Evolutionary conservation across 2,888 invertebrate genomes (phyloP).

Genomic region (Lasioglossum villosulum): DNA sequence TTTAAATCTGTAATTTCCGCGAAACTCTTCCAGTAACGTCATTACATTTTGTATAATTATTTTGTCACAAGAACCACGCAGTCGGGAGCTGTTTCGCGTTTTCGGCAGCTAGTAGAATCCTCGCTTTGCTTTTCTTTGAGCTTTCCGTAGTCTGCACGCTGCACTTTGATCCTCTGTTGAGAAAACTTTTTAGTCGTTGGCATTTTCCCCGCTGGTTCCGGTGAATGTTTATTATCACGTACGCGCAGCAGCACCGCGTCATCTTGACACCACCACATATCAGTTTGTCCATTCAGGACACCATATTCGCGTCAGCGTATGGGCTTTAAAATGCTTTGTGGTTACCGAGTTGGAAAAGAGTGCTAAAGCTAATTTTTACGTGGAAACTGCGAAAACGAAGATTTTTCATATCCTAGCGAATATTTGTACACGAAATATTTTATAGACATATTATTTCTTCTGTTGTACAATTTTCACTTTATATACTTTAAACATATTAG

Average conservation of each 20-base stretch:
- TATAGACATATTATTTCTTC: neutral
- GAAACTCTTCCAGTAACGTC: neutral
- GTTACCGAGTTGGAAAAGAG: neutral
- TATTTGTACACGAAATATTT: neutral
- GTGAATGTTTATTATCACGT: slow-evolving; percentile 58
- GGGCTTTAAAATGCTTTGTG: neutral
- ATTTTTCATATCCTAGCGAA: neutral
- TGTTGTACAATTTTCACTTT: neutral
- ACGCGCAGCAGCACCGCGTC: slow-evolving; percentile 38
- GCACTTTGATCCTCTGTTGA: slow-evolving; percentile 55
- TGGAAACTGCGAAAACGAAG: neutral
- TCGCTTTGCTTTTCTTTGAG: slow-evolving; percentile 39
- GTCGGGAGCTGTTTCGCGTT: slow-evolving; percentile 26
- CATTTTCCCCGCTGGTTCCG: slow-evolving; percentile 48
- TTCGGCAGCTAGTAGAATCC: slow-evolving; percentile 10
- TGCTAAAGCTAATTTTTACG: neutral
- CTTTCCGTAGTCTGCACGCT: slow-evolving; percentile 33
- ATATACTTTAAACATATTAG: neutral
- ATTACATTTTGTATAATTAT: slow-evolving; percentile 32
- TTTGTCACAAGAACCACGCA: slow-evolving; percentile 21
- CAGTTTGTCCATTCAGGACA: slow-evolving; percentile 29
- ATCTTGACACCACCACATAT: slow-evolving; percentile 10
- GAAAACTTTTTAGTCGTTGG: slow-evolving; percentile 49
- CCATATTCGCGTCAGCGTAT: slow-evolving; percentile 24
- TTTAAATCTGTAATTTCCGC: neutral